These are phyloP conservation scores for Patiria pectinifera DNA, from an alignment of 53 echinoderm and acorn worm genomes.

Conservation along the genomic window DNA sequence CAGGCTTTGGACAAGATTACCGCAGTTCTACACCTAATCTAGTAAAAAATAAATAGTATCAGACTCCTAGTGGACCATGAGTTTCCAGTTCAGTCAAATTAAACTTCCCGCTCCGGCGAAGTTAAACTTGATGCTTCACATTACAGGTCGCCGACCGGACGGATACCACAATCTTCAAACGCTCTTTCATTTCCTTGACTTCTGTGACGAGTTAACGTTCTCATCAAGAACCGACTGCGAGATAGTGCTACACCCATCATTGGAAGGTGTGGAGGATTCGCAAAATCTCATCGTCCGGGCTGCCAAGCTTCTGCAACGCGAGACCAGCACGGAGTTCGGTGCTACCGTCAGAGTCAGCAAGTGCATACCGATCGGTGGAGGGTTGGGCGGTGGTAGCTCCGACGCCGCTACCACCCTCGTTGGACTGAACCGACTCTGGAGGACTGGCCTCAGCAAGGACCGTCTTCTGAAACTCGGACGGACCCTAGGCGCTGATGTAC, in stretches of 20 bases:
- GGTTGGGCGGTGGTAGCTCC: constrained; percentile 44
- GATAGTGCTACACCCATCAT: constrained; percentile 13
- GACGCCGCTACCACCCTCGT: constrained; percentile 40
- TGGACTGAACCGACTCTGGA: constrained; percentile 34
- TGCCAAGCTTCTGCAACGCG: constrained; percentile 50
- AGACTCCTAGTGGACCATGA: not conserved
- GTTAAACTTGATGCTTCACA: constrained; percentile 52
- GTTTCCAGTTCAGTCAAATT: constrained; percentile 13
- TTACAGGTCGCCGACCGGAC: constrained; percentile 39
- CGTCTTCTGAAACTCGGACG: not conserved
- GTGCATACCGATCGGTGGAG: constrained; percentile 46
- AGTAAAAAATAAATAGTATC: not conserved
- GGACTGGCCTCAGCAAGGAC: not conserved
- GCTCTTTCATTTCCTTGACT: constrained; percentile 56
- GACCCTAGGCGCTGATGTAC: constrained; percentile 33
- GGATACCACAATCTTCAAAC: constrained; percentile 62
- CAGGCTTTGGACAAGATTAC: not conserved
- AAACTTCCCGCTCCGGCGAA: constrained; percentile 61
- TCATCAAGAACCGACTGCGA: constrained; percentile 33
- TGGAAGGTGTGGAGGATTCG: constrained; percentile 8
- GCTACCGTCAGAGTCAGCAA: constrained; percentile 28
- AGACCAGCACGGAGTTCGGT: constrained; percentile 21
- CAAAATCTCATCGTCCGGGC: constrained; percentile 38
- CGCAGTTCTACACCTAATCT: not conserved
- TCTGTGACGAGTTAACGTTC: constrained; percentile 42